Base-by-base conservation (phyloP, 2,888 invertebrate species). In the Macaria notata region DNA sequence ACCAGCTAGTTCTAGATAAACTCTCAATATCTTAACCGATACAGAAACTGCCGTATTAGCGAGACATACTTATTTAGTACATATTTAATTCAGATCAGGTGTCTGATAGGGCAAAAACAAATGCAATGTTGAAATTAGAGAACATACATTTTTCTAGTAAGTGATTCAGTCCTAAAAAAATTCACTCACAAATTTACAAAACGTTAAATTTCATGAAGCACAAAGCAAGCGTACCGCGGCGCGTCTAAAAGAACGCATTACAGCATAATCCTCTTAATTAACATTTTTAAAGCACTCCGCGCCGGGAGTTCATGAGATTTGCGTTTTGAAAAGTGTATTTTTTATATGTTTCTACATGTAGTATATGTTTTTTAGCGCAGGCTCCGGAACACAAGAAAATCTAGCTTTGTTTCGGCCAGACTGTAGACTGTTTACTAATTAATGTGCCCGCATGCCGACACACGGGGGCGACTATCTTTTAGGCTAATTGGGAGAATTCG, bases 351-450 rank as follows among this genome's bases (percentile, higher is more conserved):
- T 64, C 66, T 63, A 63, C 67, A 41, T 41, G 41, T 41, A 36
- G 33, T 4, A 64, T 66, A 19, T 19, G 19, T 73, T 64, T 66
- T 74, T 62, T 62, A 61, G 65, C 60, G 64, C 33, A 38, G 29
- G 68, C 62, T 66, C 70, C 63, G 71, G 61, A 70, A 75, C 71
- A 73, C 67, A 78, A 79, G 80, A 83, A 84, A 84, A 81, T 75
- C 78, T 72, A 69, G 79, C 82, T 83, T 85, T 84, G 85, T 73
- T 77, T 75, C 79, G 75, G 78, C 75, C 82, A 79, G 84, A 80
- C 84, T 76, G 78, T 75, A 77, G 75, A 78, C 86, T 86, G 85
- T 85, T 83, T 86, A 86, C 86, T 88, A 88, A 88, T 88, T 86
- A 88, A 85, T 86, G 86, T 79, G 82, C 85, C 87, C 86, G 85